Percentiles rank a stretch among this genome's conserved stretches.
Conservation (phyloP, 2,113 vertebrate species). For the Podarcis raffonei region DNA sequence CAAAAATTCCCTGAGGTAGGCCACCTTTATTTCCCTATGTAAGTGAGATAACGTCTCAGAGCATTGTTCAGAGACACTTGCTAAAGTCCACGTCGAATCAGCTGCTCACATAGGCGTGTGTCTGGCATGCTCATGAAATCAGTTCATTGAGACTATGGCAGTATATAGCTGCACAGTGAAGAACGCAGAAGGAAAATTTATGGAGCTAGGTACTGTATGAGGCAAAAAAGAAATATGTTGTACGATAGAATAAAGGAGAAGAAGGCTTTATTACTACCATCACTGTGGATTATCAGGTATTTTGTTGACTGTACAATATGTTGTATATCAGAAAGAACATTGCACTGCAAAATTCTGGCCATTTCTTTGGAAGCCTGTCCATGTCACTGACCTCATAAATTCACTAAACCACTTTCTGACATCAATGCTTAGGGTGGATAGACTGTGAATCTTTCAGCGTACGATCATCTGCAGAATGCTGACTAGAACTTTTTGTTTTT, state of each 20-base stretch:
- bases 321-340: constrained; percentile 45
- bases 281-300: constrained; percentile 48
- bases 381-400: background rate
- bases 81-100: too few relatives aligned
- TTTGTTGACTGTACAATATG: constrained; percentile 46
- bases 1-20: too few relatives aligned
- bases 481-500: too few relatives aligned
- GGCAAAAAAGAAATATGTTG: constrained; percentile 46
- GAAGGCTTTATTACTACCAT: constrained; percentile 13
- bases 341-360: constrained; percentile 41
- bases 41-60: too few relatives aligned
- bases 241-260: constrained; percentile 36
- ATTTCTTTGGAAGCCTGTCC: constrained; percentile 42
- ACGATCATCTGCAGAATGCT: too few relatives aligned
- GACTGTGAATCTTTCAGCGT: too few relatives aligned
- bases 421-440: too few relatives aligned
- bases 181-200: constrained; percentile 39
- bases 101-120: too few relatives aligned
- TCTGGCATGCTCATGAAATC: too few relatives aligned
- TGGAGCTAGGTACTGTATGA: constrained; percentile 41
- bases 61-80: too few relatives aligned
- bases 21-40: too few relatives aligned
- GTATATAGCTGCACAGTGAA: background rate
- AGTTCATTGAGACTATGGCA: too few relatives aligned
- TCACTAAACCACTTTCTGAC: background rate